Percentiles rank a stretch among this genome's conserved stretches.
phyloP scores from a whole-genome alignment of 2,888 invertebrate genomes.

The Papilio protenor region DNA sequence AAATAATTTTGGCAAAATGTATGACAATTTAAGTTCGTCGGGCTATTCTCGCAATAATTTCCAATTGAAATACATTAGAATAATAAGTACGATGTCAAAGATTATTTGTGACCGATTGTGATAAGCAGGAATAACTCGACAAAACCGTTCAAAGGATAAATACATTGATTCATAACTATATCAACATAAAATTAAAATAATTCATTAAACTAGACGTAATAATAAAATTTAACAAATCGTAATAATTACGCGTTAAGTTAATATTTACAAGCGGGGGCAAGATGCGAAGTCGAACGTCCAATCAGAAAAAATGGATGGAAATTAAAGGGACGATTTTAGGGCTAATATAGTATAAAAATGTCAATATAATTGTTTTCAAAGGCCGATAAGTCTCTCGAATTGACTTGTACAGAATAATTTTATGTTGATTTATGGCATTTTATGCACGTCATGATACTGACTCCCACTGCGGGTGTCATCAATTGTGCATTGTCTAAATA shows the following conservation, averaged over 20 bases:
- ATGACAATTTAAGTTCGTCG: slow-evolving; percentile 60
- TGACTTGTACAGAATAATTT: slow-evolving; percentile 59
- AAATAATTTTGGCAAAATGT: slow-evolving; percentile 68
- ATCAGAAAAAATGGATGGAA: slow-evolving; percentile 78
- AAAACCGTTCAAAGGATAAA: slow-evolving; percentile 34
- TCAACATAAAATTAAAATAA: slow-evolving; percentile 47
- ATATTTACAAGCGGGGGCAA: slow-evolving; percentile 81
- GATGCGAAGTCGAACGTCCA: slow-evolving; percentile 76
- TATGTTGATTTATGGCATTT: slow-evolving; percentile 29
- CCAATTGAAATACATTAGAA: slow-evolving; percentile 43
- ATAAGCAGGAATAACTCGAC: slow-evolving; percentile 40
- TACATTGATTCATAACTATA: slow-evolving; percentile 34
- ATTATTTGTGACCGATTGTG: slow-evolving; percentile 63
- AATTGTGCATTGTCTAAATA: not conserved
- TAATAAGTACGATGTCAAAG: slow-evolving; percentile 58
- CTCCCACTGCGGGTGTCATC: too few relatives aligned
- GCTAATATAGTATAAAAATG: slow-evolving; percentile 60
- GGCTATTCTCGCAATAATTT: slow-evolving; percentile 50
- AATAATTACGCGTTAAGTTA: slow-evolving; percentile 70
- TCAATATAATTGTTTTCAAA: slow-evolving; percentile 60
- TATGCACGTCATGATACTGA: not conserved
- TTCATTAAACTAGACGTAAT: slow-evolving; percentile 74
- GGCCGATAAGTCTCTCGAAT: slow-evolving; percentile 65
- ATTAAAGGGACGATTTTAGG: slow-evolving; percentile 74
- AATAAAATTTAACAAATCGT: slow-evolving; percentile 76